These are phyloP conservation scores for Ciconia stormi DNA, from an alignment of 2,113 vertebrate species.

Conservation along the genomic window DNA sequence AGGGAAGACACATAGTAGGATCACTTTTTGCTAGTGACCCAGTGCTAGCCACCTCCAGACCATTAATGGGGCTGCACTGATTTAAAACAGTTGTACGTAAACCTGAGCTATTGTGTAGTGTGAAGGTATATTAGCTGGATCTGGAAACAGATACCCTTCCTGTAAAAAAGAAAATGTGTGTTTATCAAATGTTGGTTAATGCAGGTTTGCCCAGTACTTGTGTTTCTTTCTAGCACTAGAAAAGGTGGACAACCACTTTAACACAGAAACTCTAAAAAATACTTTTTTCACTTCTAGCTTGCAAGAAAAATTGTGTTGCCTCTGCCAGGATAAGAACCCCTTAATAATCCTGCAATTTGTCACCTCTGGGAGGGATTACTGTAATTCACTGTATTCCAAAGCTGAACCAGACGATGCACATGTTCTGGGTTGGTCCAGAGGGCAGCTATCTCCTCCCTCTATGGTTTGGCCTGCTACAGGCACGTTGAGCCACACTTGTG, in stretches of 20 bases:
- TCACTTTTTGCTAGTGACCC: background rate
- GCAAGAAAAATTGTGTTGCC: background rate
- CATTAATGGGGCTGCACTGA: background rate
- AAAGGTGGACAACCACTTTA: background rate
- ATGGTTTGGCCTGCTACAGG: background rate
- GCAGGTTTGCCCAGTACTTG: background rate
- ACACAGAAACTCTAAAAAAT: background rate
- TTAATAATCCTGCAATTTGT: background rate
- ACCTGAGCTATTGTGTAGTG: background rate
- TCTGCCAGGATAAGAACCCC: background rate
- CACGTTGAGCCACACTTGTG: background rate
- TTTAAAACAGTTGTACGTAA: background rate
- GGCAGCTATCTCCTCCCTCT: background rate
- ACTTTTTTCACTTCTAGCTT: background rate
- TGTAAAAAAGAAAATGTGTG: background rate
- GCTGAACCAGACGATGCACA: background rate
- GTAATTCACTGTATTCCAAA: background rate
- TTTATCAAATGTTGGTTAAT: background rate
- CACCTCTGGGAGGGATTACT: background rate
- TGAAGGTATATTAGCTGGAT: background rate
- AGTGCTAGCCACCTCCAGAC: background rate
- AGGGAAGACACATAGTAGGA: background rate
- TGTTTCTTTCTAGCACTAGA: background rate
- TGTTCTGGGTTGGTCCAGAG: background rate
- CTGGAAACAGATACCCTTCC: background rate